Evolutionary conservation across 2,797 vertebrate species (phyloP), one percentile per base, ranked within the genome.

Genomic region (Eremophila alpestris): DNA sequence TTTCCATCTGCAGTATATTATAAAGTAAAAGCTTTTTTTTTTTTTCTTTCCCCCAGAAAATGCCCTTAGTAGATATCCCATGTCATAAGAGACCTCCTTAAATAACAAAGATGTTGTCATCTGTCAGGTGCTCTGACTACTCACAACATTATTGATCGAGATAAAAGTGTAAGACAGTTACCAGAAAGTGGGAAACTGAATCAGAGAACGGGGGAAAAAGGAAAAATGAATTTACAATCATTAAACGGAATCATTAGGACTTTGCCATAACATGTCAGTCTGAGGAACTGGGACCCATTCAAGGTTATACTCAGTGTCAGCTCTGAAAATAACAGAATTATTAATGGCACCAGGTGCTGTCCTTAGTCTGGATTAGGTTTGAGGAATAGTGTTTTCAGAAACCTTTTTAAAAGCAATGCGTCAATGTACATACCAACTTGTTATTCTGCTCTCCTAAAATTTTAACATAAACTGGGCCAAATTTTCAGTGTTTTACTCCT

Each of bases 61-160:
- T 78, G 45, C 14, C 60, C 29, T 87, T 40, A 59, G 55, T 87
- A 85, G 64, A 71, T 92, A 60, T 70, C 58, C 75, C 32, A 27
- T 90, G 85, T 87, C 64, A 58, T 93, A 78, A 62, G 17, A 94
- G 36, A 87, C 41, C 55, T 84, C 60, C 60, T 92, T 97, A 90
- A 95, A 94, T 97, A 93, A 95, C 36, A 36, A 85, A 92, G 81
- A 90, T 84, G 78, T 83, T 94, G 87, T 90, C 83, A 94, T 95
- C 78, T 93, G 83, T 89, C 86, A 87, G 86, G 54, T 93, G 71
- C 71, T 94, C 74, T 90, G 71, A 90, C 92, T 92, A 71, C 58
- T 91, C 76, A 88, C 58, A 88, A 75, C 6, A 64, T 82, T 94
- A 93, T 92, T 87, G 83, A 93, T 90, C 0, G 24, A 88, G 71